Conservation (phyloP, 2,888 invertebrate genomes). For the Dendrolimus houi region DNA sequence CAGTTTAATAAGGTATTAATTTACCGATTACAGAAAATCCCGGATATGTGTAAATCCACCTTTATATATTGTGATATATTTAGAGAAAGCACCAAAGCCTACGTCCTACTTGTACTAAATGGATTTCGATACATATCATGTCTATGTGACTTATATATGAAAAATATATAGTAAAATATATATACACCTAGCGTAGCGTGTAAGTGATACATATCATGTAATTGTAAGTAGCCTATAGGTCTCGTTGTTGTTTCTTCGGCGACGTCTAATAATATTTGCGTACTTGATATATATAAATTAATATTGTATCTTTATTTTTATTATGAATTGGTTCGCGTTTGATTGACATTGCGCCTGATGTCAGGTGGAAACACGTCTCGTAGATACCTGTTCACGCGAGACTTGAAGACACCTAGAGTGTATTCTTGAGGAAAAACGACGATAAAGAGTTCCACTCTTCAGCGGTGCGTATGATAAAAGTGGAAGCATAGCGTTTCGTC, state of each 20-base stretch:
- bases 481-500: too few species aligned
- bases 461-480: too few species aligned
- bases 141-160: constrained; percentile 33
- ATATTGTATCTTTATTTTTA: too few species aligned
- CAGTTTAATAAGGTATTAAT: too few species aligned
- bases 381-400: too few species aligned
- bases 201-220: constrained; percentile 30
- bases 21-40: not conserved
- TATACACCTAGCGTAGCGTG: constrained; percentile 29
- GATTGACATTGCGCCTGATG: too few species aligned
- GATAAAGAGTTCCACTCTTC: too few species aligned
- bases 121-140: constrained; percentile 42
- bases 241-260: constrained; percentile 66
- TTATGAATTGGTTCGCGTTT: too few species aligned
- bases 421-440: too few species aligned
- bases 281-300: constrained; percentile 7
- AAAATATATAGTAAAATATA: constrained; percentile 4
- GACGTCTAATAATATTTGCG: constrained; percentile 30
- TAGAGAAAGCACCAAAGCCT: not conserved
- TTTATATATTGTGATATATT: not conserved
- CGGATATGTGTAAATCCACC: not conserved
- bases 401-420: too few species aligned
- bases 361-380: too few species aligned
- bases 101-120: not conserved
- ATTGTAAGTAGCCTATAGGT: constrained; percentile 28